Conservation (phyloP, 2,797 vertebrate species). For the Serranus cabrilla region DNA sequence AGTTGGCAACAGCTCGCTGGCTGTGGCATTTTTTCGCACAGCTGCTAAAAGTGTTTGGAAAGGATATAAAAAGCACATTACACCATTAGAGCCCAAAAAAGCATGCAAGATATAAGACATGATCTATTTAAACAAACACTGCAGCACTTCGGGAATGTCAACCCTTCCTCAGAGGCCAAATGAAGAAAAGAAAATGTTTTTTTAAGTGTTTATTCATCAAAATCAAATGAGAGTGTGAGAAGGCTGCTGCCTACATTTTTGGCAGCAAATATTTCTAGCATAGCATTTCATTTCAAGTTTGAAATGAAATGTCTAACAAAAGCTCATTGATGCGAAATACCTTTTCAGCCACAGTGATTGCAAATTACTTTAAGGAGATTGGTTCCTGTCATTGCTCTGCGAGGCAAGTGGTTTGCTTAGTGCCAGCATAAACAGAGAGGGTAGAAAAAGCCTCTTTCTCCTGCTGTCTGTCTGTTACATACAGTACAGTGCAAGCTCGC, state of each 20-base stretch:
- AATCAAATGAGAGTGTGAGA: conserved; percentile 41
- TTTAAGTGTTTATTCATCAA: conserved; percentile 44
- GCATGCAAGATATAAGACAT: conserved; percentile 15
- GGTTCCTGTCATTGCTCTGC: conserved; percentile 68
- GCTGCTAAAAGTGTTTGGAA: conserved; percentile 8
- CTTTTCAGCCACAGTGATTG: conserved; percentile 74
- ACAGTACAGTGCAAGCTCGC: conserved; percentile 12
- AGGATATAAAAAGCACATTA: conserved; percentile 29
- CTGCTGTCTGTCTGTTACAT: conserved; percentile 6
- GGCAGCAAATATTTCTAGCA: conserved; percentile 49
- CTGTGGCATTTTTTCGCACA: conserved; percentile 25
- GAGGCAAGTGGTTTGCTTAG: conserved; percentile 54
- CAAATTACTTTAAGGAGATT: conserved; percentile 79
- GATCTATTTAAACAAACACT: conserved; percentile 27
- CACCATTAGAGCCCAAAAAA: conserved; percentile 10
- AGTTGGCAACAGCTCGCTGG: conserved; percentile 6
- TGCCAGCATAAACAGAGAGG: conserved; percentile 64
- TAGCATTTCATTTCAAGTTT: conserved; percentile 60
- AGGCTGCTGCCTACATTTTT: conserved; percentile 37
- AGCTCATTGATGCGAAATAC: conserved; percentile 68
- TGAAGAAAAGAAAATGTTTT: conserved; percentile 17
- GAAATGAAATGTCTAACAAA: conserved; percentile 69
- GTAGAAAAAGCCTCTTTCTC: background rate
- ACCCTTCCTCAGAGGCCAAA: conserved; percentile 19
- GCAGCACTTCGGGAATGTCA: conserved; percentile 2